phyloP scores from a whole-genome alignment of 2,797 vertebrate genomes.

The Schizothorax lantsangensis region DNA sequence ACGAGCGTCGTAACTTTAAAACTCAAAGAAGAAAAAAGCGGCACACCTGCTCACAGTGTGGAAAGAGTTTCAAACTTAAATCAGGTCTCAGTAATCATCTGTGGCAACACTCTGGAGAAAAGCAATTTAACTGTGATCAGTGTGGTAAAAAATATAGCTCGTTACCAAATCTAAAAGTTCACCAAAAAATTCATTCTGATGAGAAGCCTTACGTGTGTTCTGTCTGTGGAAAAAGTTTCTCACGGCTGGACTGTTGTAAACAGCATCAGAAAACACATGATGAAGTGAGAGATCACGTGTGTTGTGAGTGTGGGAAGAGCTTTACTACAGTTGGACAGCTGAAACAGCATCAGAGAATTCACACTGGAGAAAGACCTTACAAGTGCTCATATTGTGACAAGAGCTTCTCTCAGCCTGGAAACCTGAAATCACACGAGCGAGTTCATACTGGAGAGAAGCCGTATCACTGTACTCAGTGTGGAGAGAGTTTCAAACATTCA shows the following conservation, averaged over 20 bases:
- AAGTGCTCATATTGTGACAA: slow-evolving; percentile 6
- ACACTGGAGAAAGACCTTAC: neutral
- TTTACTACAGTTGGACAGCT: neutral
- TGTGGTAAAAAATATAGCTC: neutral
- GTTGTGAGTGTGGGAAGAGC: neutral
- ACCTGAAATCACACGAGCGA: slow-evolving; percentile 19
- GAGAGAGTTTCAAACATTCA: neutral
- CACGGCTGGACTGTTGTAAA: neutral
- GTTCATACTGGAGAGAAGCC: slow-evolving; percentile 16
- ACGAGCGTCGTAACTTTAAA: neutral
- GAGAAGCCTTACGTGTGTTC: neutral
- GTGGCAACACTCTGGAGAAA: neutral
- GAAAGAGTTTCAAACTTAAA: slow-evolving; percentile 4
- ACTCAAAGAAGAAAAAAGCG: neutral
- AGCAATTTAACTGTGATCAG: neutral
- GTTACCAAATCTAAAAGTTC: neutral
- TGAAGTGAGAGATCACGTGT: slow-evolving; percentile 1
- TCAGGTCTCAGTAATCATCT: neutral
- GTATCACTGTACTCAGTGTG: neutral
- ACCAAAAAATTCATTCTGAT: neutral
- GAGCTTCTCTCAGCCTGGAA: neutral
- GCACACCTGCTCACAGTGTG: neutral
- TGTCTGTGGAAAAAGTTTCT: neutral
- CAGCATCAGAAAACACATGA: neutral
- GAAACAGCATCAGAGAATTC: slow-evolving; percentile 3